These are phyloP conservation scores for Geophilus truncorum DNA, from an alignment of 2,888 invertebrate species.

Conservation along the genomic window DNA sequence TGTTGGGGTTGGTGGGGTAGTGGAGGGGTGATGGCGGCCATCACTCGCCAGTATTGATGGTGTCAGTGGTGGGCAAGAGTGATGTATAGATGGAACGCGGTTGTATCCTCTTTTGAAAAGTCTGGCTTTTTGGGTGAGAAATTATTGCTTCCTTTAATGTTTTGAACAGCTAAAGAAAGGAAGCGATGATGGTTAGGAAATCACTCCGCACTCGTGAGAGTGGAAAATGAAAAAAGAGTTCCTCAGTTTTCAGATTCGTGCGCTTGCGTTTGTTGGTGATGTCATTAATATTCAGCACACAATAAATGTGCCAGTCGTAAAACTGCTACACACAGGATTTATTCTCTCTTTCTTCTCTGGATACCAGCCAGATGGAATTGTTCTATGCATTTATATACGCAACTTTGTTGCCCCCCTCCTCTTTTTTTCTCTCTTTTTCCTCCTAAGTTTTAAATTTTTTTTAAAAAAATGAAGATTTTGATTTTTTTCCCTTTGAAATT, in stretches of 20 bases:
- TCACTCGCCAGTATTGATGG: not conserved
- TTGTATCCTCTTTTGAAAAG: conserved; percentile 11
- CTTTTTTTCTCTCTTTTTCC: not conserved
- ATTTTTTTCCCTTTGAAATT: not conserved
- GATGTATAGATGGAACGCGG: conserved; percentile 2
- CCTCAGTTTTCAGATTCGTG: not conserved
- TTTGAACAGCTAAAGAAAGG: not conserved
- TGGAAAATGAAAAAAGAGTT: not conserved
- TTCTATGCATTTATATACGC: not conserved
- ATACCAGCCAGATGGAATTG: not conserved
- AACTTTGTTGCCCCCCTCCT: not conserved
- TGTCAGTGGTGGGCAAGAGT: not conserved
- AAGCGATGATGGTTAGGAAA: not conserved
- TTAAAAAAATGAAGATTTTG: too few relatives aligned
- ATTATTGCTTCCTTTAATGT: not conserved
- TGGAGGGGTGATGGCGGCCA: conserved; percentile 3
- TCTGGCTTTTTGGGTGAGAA: not conserved
- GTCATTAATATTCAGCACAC: not conserved
- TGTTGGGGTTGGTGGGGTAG: not conserved
- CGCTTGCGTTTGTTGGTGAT: not conserved
- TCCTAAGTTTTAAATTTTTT: not conserved
- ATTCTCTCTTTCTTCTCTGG: not conserved
- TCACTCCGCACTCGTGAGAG: not conserved
- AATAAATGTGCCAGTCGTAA: not conserved
- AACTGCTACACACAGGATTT: not conserved